A percentile compares a stretch with the other conserved stretches of the same genome.
phyloP scores from a whole-genome alignment of 2,888 invertebrate species.

The Mythimna pallens region DNA sequence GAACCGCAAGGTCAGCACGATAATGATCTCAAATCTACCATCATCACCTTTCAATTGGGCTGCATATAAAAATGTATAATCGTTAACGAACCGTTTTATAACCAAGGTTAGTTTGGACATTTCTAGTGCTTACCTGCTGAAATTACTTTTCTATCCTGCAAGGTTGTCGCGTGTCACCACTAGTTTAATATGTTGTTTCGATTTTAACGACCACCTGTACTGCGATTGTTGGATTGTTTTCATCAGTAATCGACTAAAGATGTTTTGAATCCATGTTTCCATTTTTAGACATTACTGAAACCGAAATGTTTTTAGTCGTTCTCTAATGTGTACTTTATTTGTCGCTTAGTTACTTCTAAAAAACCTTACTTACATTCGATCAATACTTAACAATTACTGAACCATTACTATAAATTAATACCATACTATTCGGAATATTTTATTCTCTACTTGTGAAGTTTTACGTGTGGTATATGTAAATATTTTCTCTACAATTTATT shows the following conservation, averaged over 20 bases:
- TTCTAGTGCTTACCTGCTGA: slow-evolving; percentile 51
- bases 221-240: slow-evolving; percentile 13
- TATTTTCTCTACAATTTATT: slow-evolving; percentile 28
- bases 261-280: too few species aligned
- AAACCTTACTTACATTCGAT: slow-evolving; percentile 6
- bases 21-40: slow-evolving; percentile 21
- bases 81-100: slow-evolving; percentile 41
- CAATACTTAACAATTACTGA: slow-evolving; percentile 1
- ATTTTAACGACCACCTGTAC: slow-evolving; percentile 29
- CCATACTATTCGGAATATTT: neutral
- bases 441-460: neutral
- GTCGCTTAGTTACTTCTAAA: too few species aligned
- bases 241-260: slow-evolving; percentile 2
- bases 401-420: neutral
- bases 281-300: neutral
- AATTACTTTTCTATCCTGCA: slow-evolving; percentile 45
- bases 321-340: neutral
- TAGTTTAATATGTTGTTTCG: slow-evolving; percentile 12
- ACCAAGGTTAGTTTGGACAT: slow-evolving; percentile 51
- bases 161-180: slow-evolving; percentile 40
- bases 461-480: slow-evolving; percentile 23
- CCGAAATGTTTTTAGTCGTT: neutral
- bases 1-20: slow-evolving; percentile 16
- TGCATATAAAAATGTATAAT: slow-evolving; percentile 40
- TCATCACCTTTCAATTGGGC: slow-evolving; percentile 24